phyloP scores from a whole-genome alignment of 1,140 invertebrate genomes.

The Babylonia areolata region DNA sequence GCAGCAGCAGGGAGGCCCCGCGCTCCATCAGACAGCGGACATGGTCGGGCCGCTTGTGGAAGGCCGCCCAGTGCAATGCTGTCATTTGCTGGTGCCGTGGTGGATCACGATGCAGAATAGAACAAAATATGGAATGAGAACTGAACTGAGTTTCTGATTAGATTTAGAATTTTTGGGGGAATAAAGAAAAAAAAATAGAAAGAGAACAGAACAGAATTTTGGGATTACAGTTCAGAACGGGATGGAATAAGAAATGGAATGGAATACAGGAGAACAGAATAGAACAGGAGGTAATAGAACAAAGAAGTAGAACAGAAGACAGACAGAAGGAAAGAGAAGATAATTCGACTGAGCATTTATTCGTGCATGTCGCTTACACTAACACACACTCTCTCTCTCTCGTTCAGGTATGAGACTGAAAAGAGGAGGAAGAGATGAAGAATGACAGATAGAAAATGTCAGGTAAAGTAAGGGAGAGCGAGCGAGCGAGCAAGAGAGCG shows the following conservation, averaged over 20 bases:
- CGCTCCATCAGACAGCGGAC: conserved; percentile 59
- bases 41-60: conserved; percentile 68
- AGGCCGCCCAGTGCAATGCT: conserved; percentile 72
- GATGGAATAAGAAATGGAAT: no score
- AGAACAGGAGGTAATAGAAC: neutral
- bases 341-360: no score
- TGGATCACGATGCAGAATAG: neutral
- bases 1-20: conserved; percentile 52
- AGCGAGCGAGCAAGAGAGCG: neutral
- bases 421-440: neutral
- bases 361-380: neutral
- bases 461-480: neutral
- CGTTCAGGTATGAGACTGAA: no score
- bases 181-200: neutral
- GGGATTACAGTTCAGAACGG: neutral
- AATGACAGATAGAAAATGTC: neutral
- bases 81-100: conserved; percentile 65
- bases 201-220: neutral
- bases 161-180: no score
- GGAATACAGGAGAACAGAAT: no score
- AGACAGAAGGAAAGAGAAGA: no score
- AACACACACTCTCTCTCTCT: neutral
- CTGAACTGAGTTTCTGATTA: no score
- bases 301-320: neutral
- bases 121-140: neutral